These are phyloP conservation scores for Cerceris ruficornis DNA, from an alignment of 2,888 invertebrate genomes.

Conservation along the genomic window DNA sequence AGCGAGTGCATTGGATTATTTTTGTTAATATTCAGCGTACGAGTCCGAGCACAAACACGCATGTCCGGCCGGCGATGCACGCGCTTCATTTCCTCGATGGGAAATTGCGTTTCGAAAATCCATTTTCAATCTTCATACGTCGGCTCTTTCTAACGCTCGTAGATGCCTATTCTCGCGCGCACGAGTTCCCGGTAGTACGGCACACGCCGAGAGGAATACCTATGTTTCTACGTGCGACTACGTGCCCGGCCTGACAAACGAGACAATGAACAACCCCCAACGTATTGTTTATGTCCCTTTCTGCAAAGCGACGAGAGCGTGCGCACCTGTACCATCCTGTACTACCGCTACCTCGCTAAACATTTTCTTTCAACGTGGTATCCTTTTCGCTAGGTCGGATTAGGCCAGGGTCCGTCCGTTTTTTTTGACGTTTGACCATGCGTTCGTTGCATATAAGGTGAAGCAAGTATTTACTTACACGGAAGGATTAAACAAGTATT, in stretches of 20 bases:
- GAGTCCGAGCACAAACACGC: constrained; percentile 44
- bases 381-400: background rate
- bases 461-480: too few species aligned
- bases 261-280: constrained; percentile 24
- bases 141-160: constrained; percentile 50
- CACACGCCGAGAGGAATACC: constrained; percentile 38
- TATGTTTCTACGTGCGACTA: constrained; percentile 36
- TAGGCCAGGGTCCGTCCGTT: too few species aligned
- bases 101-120: constrained; percentile 72
- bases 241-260: constrained; percentile 36
- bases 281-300: constrained; percentile 35
- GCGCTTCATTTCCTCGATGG: constrained; percentile 72
- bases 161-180: constrained; percentile 40
- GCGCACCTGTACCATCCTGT: background rate
- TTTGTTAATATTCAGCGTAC: constrained; percentile 65
- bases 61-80: constrained; percentile 43
- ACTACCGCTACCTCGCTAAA: background rate
- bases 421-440: too few species aligned
- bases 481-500: too few species aligned
- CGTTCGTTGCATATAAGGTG: too few species aligned
- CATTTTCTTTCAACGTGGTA: background rate
- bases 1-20: constrained; percentile 37
- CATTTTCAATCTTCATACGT: constrained; percentile 69
- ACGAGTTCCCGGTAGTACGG: constrained; percentile 41
- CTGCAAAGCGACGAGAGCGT: background rate